phyloP scores from a whole-genome alignment of 2,113 vertebrate genomes.

The Sorex araneus region DNA sequence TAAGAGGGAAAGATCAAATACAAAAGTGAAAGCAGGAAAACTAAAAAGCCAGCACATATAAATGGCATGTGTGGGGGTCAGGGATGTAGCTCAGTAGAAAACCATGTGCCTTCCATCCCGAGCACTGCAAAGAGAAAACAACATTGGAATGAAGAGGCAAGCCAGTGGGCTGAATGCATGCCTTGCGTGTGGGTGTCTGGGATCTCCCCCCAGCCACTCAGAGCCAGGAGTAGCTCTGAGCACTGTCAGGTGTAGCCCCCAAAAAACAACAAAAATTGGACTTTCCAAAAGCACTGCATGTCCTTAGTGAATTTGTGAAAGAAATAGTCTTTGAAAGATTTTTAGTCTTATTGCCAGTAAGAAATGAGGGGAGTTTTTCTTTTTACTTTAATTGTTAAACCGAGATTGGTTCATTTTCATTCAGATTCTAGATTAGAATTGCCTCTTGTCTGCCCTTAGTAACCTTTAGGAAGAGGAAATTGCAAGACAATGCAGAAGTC shows the following conservation, averaged over 20 bases:
- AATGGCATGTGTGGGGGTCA: neutral
- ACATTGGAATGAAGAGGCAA: no score
- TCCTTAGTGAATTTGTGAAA: conserved; percentile 35
- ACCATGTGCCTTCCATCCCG: no score
- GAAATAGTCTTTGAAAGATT: neutral
- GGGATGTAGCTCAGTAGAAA: no score
- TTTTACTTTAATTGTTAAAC: neutral
- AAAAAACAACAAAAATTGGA: neutral
- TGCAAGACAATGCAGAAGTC: no score
- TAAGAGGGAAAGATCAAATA: neutral
- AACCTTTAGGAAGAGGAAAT: neutral
- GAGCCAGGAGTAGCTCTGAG: no score
- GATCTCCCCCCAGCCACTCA: no score
- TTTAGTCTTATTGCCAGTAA: neutral
- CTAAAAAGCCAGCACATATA: neutral
- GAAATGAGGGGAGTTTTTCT: neutral
- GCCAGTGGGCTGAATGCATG: no score
- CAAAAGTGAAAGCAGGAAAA: neutral
- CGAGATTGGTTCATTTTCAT: neutral
- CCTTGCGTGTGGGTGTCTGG: no score
- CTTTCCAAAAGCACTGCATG: conserved; percentile 44
- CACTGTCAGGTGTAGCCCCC: no score
- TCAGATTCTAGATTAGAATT: neutral
- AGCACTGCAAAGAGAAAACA: no score
- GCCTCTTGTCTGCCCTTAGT: neutral